Percentiles rank a stretch among this genome's conserved stretches.
phyloP scores from a whole-genome alignment of 2,797 vertebrate genomes.

The Echiichthys vipera region DNA sequence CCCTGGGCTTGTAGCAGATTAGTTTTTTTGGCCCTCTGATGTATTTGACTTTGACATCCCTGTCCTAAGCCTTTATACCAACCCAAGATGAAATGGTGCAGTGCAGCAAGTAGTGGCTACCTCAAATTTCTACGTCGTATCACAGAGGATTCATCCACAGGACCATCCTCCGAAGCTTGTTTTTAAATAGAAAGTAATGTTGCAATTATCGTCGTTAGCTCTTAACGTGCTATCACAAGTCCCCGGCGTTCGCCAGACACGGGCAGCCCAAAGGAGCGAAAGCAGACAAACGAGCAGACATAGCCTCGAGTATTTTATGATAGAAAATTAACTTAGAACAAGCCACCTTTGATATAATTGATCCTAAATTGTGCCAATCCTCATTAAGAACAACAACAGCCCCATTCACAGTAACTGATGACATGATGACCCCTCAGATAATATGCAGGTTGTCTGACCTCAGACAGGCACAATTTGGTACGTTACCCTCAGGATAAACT shows the following conservation, averaged over 20 bases:
- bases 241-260: neutral
- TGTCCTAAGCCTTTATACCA: neutral
- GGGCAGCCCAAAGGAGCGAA: neutral
- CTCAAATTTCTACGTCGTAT: neutral
- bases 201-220: neutral
- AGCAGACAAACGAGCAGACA: neutral
- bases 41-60: too few relatives aligned
- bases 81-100: neutral
- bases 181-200: neutral
- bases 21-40: too few relatives aligned
- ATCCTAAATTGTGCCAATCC: neutral
- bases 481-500: too few relatives aligned
- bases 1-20: too few relatives aligned
- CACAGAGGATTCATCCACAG: neutral
- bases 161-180: neutral
- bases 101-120: neutral
- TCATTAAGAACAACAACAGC: neutral
- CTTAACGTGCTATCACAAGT: neutral
- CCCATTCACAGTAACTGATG: neutral
- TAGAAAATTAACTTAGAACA: neutral
- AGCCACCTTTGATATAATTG: neutral
- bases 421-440: neutral
- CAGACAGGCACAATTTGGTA: too few relatives aligned
- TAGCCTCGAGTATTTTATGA: neutral
- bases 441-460: too few relatives aligned